These are phyloP conservation scores for Etheostoma spectabile DNA, from an alignment of 2,113 vertebrate genomes.

Conservation along the genomic window DNA sequence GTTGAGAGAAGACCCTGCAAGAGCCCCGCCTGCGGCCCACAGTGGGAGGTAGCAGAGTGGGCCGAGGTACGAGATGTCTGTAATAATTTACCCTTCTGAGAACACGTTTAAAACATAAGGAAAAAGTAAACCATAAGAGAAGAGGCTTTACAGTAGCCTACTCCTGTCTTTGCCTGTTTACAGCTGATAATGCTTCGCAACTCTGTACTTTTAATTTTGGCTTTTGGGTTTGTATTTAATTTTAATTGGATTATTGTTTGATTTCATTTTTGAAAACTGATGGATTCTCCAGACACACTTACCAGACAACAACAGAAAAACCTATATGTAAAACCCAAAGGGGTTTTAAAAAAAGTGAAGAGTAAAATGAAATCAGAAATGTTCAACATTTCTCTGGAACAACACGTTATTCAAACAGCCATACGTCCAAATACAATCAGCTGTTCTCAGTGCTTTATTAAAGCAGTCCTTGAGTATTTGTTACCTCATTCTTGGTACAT, in stretches of 20 bases:
- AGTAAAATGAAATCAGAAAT: background rate
- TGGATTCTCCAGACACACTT: constrained; percentile 14
- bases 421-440: background rate
- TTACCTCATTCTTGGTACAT: too few species aligned
- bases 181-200: background rate
- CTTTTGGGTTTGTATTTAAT: too few species aligned
- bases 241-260: too few species aligned
- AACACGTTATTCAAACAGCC: background rate
- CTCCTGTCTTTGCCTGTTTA: background rate
- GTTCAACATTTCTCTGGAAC: background rate
- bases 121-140: too few species aligned
- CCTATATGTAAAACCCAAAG: background rate
- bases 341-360: background rate
- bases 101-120: too few species aligned
- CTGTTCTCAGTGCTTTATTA: background rate
- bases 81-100: background rate
- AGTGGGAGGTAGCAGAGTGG: constrained; percentile 99
- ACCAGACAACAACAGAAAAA: background rate
- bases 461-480: background rate
- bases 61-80: constrained; percentile 85
- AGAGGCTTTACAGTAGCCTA: background rate
- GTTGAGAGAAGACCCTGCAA: constrained; percentile 93
- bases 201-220: too few species aligned
- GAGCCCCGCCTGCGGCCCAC: constrained; percentile 94
- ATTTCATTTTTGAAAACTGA: background rate